Evolutionary conservation across 2,888 invertebrate species (phyloP), one percentile per base, ranked within the genome.

Genomic region (Smittia aterrima): DNA sequence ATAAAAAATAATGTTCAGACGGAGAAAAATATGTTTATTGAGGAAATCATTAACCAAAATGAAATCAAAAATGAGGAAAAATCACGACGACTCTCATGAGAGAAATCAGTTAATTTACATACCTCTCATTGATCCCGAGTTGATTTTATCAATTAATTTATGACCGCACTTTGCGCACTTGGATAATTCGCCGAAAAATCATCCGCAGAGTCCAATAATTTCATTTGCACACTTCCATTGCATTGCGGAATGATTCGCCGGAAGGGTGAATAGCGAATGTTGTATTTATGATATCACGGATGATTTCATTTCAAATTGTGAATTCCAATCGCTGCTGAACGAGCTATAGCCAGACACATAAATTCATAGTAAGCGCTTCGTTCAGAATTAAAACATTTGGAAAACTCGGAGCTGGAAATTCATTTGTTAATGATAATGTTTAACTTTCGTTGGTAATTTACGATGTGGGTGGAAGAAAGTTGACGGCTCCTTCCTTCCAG

Each of bases 111-210:
- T 18, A 58, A 58, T 58, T 58, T 58, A 22, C 3, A 1, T 2
- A 58, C 2, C 47, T 6, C 22, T 58, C 58, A 20, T 18, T 58
- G 58, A 70, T 70, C 54, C 70, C 70, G 24, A 70, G 54, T 54
- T 20, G 70, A 70, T 70, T 70, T 41, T 70, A 70, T 70, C 70
- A 70, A 70, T 70, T 70, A 70, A 70, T 70, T 70, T 70, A 70
- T 70, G 70, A 27, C 53, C 22, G 54, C 25, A 70, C 70, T 27
- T 27, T n/a, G 32, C 27, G 70, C 25, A 70, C 25, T 54, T 70
- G 18, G 11, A 47, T 47, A 13, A 47, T 6, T 47, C n/a, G 53
- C 7, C 16, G 47, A 47, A n/a, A 47, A 58, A 58, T 58, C 58
- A 47, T 7, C 58, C 58, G 22, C 18, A 58, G 4, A 58, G 18